Conservation (phyloP, 2,113 vertebrate genomes). For the Sander lucioperca region DNA sequence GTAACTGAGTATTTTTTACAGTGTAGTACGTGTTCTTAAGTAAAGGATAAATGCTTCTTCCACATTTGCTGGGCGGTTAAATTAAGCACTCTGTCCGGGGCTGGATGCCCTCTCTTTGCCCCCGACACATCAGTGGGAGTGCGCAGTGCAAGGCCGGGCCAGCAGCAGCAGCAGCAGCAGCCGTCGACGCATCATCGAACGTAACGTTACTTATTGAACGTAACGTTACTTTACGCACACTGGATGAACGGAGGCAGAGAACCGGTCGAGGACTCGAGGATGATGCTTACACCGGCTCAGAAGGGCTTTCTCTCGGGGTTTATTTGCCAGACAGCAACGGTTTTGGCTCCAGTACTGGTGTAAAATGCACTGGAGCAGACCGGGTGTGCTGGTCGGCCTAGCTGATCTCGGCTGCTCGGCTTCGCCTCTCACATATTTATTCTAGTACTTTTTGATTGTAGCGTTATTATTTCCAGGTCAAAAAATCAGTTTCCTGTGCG, state of each 20-base stretch:
- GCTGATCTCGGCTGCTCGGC: constrained; percentile 67
- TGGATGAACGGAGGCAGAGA: constrained; percentile 56
- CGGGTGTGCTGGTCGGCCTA: constrained; percentile 59
- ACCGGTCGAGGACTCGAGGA: constrained; percentile 52
- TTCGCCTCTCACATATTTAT: constrained; percentile 46
- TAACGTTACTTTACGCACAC: constrained; percentile 47
- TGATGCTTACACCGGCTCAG: constrained; percentile 56
- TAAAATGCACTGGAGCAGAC: constrained; percentile 61
- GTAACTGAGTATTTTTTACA: no score
- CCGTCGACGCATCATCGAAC: constrained; percentile 47
- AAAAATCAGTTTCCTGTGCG: constrained; percentile 82
- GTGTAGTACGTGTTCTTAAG: no score
- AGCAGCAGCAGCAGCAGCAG: constrained; percentile 38
- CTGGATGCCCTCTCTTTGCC: constrained; percentile 39
- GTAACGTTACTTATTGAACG: neutral
- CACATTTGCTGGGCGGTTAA: no score
- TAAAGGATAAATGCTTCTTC: no score
- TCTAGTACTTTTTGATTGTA: constrained; percentile 58
- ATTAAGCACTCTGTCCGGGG: neutral
- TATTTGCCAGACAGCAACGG: constrained; percentile 29
- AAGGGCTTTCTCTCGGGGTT: constrained; percentile 49
- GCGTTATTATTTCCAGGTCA: constrained; percentile 84
- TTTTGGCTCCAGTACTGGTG: constrained; percentile 14
- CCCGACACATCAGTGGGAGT: constrained; percentile 25
- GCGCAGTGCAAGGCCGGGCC: constrained; percentile 54